Conservation (phyloP, 2,888 invertebrate species). For the Heliconius ethilla region DNA sequence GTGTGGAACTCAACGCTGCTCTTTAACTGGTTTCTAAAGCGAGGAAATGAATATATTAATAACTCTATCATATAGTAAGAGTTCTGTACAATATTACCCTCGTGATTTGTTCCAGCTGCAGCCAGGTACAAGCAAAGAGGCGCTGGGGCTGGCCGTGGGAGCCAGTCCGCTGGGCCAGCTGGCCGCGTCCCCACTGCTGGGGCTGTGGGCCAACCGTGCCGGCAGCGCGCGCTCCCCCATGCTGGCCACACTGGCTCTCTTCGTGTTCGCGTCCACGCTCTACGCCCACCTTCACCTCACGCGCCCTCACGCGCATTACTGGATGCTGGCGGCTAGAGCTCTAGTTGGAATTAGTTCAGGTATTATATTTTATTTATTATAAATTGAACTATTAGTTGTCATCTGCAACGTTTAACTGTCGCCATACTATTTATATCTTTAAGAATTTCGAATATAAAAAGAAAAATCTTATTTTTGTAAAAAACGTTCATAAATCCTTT, state of each 20-base stretch:
- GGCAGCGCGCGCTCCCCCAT: slow-evolving; percentile 88
- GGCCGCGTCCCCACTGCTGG: slow-evolving; percentile 91
- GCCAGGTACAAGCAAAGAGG: slow-evolving; percentile 89
- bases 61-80: no score
- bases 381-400: not conserved
- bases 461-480: no score
- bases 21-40: no score
- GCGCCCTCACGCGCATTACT: slow-evolving; percentile 84
- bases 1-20: no score
- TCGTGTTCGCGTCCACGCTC: slow-evolving; percentile 86
- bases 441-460: no score
- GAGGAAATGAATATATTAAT: no score
- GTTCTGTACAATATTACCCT: no score
- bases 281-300: slow-evolving; percentile 90
- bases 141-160: slow-evolving; percentile 91
- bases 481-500: not conserved
- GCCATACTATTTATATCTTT: not conserved
- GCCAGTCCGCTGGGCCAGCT: slow-evolving; percentile 94
- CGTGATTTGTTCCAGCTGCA: slow-evolving; percentile 84
- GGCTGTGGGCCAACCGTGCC: slow-evolving; percentile 91
- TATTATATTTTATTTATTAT: slow-evolving; percentile 56
- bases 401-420: not conserved
- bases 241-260: slow-evolving; percentile 85
- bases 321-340: slow-evolving; percentile 89
- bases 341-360: slow-evolving; percentile 92